A percentile compares a stretch with the other conserved stretches of the same genome.
These are phyloP conservation scores for western clawed frog (Xenopus tropicalis) DNA, from an alignment of 2,113 vertebrate genomes.

Conservation along the genomic window UCB_Xtro_10.0 CM004443.2:52688001-52688500, in stretches of 20 bases:
- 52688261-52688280: constrained; percentile 10
- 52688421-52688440: constrained; percentile 57
- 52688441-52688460: constrained; percentile 53
- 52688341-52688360: constrained; percentile 47
- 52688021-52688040: too few relatives aligned
- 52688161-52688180: too few relatives aligned
- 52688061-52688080: too few relatives aligned
- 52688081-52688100: too few relatives aligned
- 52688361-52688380: constrained; percentile 45
- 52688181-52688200: too few relatives aligned
- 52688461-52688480: constrained; percentile 50
- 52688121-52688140: too few relatives aligned
- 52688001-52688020: too few relatives aligned
- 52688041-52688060: too few relatives aligned
- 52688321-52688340: constrained; percentile 27
- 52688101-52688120: too few relatives aligned
- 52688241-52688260: constrained; percentile 8
- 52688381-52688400: constrained; percentile 47
- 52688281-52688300: constrained; percentile 11
- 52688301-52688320: constrained; percentile 26
- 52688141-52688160: too few relatives aligned
- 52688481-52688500: constrained; percentile 40
- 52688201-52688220: too few relatives aligned
- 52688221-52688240: neutral
- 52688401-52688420: constrained; percentile 57